These are phyloP conservation scores for Netelia melanura DNA, from an alignment of 2,888 invertebrate genomes.

Conservation along the genomic window DNA sequence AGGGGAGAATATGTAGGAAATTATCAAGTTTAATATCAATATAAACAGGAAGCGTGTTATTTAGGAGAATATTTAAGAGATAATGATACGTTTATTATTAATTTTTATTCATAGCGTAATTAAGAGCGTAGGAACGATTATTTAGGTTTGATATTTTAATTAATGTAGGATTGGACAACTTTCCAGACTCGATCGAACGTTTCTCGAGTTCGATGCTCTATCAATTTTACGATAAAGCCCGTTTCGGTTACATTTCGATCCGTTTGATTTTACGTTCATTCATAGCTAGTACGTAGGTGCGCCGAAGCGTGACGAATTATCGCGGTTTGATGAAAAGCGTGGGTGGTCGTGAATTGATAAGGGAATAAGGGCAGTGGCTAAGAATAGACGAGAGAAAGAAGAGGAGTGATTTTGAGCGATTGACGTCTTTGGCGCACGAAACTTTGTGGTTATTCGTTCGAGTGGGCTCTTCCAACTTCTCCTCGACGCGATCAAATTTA, in stretches of 20 bases:
- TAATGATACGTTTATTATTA: no score
- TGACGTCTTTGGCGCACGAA: conserved; percentile 37
- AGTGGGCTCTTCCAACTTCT: no score
- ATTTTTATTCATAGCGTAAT: no score
- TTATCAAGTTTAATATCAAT: no score
- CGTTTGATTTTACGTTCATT: background rate
- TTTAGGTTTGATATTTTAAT: background rate
- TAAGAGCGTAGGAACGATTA: background rate
- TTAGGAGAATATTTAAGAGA: no score
- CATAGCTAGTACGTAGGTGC: background rate
- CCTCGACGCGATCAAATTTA: no score
- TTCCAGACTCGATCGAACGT: background rate
- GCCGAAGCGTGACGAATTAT: background rate
- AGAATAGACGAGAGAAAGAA: background rate
- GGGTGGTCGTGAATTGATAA: background rate
- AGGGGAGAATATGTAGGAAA: no score
- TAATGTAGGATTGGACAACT: background rate
- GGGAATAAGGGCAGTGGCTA: background rate
- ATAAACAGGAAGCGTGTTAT: no score
- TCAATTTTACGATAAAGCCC: background rate
- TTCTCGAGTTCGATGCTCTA: background rate
- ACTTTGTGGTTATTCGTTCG: conserved; percentile 20
- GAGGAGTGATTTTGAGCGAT: conserved; percentile 14
- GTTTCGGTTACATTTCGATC: background rate
- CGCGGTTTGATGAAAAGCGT: background rate